A percentile compares a stretch with the other conserved stretches of the same genome.
phyloP scores from a whole-genome alignment of 2,113 vertebrate genomes.

The Scalopus aquaticus region DNA sequence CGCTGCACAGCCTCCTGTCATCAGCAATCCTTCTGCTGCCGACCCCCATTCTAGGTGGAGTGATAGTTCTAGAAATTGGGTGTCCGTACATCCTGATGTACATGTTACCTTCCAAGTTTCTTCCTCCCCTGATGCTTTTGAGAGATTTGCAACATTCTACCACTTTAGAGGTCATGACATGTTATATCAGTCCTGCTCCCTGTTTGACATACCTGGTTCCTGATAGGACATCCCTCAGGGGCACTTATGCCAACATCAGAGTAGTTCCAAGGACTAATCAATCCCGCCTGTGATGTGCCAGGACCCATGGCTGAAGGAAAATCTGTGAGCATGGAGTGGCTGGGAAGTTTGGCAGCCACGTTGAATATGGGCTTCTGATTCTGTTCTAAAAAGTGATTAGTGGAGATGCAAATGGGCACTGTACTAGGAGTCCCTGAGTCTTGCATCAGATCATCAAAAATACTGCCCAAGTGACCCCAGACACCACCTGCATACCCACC shows the following conservation, averaged over 20 bases:
- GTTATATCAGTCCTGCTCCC: neutral
- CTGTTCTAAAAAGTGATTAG: neutral
- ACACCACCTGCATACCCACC: accelerated
- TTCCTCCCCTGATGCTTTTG: neutral
- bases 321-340: neutral
- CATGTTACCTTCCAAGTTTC: neutral
- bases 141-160: constrained; percentile 23
- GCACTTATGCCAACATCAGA: neutral
- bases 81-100: neutral
- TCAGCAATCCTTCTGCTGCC: neutral
- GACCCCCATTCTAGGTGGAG: neutral
- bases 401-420: neutral
- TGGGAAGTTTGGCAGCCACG: too few relatives aligned
- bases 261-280: neutral
- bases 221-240: neutral
- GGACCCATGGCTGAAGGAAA: neutral
- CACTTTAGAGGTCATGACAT: constrained; percentile 6
- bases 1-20: neutral
- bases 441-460: neutral
- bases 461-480: neutral
- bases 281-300: neutral
- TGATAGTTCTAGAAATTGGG: neutral
- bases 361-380: neutral
- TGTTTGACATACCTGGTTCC: neutral
- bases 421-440: neutral